These are phyloP conservation scores for Drosophila saltans DNA, from an alignment of 1,140 invertebrate species.

Conservation along the genomic window DNA sequence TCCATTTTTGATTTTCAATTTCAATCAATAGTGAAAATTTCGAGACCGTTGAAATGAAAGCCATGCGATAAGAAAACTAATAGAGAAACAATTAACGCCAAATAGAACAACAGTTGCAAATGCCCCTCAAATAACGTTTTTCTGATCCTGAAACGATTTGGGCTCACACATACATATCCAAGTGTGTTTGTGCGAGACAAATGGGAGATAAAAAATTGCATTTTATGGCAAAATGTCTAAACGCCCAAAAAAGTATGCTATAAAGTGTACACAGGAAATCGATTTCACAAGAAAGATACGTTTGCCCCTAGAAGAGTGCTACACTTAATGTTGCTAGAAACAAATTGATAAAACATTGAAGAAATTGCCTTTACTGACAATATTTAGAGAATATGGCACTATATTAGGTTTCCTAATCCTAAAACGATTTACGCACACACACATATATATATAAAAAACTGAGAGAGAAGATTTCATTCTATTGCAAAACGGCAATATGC, in stretches of 20 bases:
- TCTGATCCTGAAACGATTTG: background rate
- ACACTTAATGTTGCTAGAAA: background rate
- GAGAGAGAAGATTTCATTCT: no score
- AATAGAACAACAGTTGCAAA: conserved; percentile 19
- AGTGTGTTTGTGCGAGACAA: background rate
- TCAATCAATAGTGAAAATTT: conserved; percentile 27
- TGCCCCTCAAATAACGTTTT: background rate
- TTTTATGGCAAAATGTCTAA: background rate
- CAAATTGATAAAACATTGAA: no score
- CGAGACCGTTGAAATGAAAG: conserved; percentile 29
- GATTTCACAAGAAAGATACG: background rate
- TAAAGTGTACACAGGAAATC: background rate
- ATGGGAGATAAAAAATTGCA: background rate
- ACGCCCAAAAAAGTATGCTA: conserved; percentile 16
- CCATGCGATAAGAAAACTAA: conserved; percentile 39
- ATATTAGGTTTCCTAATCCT: no score
- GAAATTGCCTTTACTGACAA: no score
- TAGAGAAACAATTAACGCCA: conserved; percentile 20
- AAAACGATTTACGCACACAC: no score
- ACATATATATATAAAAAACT: no score
- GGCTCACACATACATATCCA: background rate
- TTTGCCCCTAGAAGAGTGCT: background rate
- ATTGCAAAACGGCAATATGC: no score
- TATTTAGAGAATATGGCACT: no score
- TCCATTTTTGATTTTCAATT: conserved; percentile 4